Evolutionary conservation across 2,113 vertebrate species (phyloP).

Genomic region (Poicephalus gulielmi): DNA sequence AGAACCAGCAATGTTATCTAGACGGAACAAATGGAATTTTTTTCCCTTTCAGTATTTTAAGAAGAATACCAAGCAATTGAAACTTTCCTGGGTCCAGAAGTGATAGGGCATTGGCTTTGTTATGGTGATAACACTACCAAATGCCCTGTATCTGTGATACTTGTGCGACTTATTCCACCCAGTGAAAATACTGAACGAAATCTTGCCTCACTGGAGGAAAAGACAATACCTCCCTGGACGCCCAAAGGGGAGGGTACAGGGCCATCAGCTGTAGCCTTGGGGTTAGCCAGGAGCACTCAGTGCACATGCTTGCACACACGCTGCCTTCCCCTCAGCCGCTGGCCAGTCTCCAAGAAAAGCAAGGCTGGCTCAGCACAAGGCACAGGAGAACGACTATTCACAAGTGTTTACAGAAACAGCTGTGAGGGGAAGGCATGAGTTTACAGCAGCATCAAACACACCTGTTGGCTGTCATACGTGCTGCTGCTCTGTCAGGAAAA

Average conservation of each 20-base stretch:
- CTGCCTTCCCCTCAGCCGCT: neutral
- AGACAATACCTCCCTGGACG: neutral
- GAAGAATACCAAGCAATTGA: neutral
- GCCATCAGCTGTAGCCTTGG: accelerated
- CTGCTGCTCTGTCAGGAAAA: neutral
- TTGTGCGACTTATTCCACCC: neutral
- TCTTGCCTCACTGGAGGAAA: neutral
- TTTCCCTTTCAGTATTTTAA: neutral
- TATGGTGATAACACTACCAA: neutral
- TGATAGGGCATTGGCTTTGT: neutral
- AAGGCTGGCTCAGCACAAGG: neutral
- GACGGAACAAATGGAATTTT: neutral
- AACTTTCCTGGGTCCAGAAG: neutral
- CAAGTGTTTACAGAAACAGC: neutral
- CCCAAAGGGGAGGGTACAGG: accelerated
- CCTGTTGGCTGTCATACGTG: neutral
- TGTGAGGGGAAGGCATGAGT: neutral
- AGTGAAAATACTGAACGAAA: neutral
- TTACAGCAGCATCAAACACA: neutral
- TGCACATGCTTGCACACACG: neutral
- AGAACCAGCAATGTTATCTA: neutral
- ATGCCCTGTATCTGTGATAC: neutral
- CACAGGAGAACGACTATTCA: conserved; percentile 3
- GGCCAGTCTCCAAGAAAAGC: conserved; percentile 48
- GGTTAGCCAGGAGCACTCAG: conserved; percentile 10